Evolutionary conservation across 2,797 vertebrate species (phyloP).

Genomic region (Pterois miles): DNA sequence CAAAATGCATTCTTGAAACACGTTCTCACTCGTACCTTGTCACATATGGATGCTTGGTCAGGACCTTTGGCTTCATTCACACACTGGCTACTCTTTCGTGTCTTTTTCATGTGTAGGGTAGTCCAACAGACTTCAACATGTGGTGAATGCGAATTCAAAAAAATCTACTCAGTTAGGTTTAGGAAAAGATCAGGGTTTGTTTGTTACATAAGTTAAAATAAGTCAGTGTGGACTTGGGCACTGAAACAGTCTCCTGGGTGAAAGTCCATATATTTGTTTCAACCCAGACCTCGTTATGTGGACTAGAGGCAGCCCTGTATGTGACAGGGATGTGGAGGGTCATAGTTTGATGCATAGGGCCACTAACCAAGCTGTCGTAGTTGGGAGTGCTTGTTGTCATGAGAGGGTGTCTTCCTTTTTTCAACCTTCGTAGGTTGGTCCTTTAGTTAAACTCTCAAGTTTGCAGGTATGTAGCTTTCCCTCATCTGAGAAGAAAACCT

Average conservation of each 20-base stretch:
- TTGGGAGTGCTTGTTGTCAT: not conserved
- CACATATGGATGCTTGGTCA: not conserved
- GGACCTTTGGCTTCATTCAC: not conserved
- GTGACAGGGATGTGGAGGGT: not conserved
- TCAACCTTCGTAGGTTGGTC: not conserved
- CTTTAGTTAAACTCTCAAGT: not conserved
- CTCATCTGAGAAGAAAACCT: conserved; percentile 1
- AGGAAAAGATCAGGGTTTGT: not conserved
- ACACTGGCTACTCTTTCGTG: not conserved
- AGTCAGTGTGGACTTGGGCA: not conserved
- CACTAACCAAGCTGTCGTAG: not conserved
- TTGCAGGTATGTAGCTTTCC: not conserved
- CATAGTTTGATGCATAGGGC: not conserved
- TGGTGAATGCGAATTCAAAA: not conserved
- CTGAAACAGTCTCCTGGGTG: too few relatives aligned
- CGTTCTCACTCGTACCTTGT: not conserved
- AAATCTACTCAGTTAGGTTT: not conserved
- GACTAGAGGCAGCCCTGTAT: too few relatives aligned
- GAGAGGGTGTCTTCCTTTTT: not conserved
- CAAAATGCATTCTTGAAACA: not conserved
- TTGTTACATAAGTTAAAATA: not conserved
- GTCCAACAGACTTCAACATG: not conserved
- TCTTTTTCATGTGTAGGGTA: not conserved
- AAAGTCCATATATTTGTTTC: not conserved
- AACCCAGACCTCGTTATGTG: not conserved